Evolutionary conservation across 2,113 vertebrate genomes (phyloP).

Genomic region (pig (Sus scrofa)): DNA sequence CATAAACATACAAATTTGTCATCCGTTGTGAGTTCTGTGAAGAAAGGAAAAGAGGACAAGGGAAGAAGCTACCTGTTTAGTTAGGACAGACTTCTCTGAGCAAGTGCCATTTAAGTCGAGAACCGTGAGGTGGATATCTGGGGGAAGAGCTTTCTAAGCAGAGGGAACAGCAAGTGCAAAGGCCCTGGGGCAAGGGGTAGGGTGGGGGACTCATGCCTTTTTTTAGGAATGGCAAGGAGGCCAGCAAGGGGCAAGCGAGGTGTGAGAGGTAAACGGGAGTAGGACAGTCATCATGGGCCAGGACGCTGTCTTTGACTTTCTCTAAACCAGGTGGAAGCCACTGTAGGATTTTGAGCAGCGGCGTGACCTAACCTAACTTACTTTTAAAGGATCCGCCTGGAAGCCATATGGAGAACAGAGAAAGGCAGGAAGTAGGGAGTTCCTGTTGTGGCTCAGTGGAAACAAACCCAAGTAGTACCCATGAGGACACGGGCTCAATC

Average conservation of each 20-base stretch:
- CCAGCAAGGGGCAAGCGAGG: neutral
- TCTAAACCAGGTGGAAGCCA: neutral
- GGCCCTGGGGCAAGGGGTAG: neutral
- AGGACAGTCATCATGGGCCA: neutral
- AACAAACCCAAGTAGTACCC: too few species aligned
- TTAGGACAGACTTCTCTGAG: neutral
- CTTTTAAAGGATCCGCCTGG: neutral
- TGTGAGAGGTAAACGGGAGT: neutral
- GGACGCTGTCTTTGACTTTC: neutral
- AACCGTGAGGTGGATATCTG: too few species aligned
- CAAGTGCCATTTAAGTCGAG: neutral
- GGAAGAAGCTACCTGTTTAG: neutral
- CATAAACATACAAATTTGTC: too few species aligned
- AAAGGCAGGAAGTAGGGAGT: neutral
- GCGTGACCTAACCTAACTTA: neutral
- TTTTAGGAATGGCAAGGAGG: too few species aligned
- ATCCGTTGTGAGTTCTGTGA: fast-evolving
- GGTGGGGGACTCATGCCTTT: neutral
- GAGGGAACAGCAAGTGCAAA: neutral
- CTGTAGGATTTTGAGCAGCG: neutral
- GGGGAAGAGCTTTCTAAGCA: neutral
- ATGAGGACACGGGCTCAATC: too few species aligned
- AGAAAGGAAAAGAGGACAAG: neutral
- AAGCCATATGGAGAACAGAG: neutral
- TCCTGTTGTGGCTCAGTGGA: too few species aligned